Percentiles rank a stretch among this genome's conserved stretches.
Evolutionary conservation across 2,797 vertebrate genomes (phyloP).

Genomic region (Acanthurus tractus): DNA sequence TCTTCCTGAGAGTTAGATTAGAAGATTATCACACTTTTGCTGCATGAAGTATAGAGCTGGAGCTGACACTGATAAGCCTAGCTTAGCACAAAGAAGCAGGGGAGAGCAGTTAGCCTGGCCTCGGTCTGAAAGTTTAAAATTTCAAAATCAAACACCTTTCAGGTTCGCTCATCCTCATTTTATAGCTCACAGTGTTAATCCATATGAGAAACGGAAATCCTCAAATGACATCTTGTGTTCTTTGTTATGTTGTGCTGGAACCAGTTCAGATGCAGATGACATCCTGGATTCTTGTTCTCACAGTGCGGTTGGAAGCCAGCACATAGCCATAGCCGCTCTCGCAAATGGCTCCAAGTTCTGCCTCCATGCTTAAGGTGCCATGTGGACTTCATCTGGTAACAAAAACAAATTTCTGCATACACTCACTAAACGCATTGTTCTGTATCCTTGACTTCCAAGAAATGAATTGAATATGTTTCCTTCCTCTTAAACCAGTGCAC

Average conservation of each 20-base stretch:
- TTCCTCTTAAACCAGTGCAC: neutral
- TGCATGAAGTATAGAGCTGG: neutral
- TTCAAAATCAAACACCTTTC: neutral
- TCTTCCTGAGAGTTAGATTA: neutral
- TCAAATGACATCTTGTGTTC: neutral
- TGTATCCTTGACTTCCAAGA: neutral
- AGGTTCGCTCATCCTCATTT: neutral
- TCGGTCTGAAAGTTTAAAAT: neutral
- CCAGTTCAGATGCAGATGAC: neutral
- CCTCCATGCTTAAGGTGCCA: too few relatives aligned
- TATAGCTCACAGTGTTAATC: neutral
- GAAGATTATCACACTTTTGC: neutral
- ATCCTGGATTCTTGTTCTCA: neutral
- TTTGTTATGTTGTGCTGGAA: neutral
- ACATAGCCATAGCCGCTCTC: neutral
- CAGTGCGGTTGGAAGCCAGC: neutral
- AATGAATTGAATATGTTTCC: neutral
- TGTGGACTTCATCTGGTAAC: too few relatives aligned
- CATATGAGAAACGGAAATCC: neutral
- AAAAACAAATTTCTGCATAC: neutral
- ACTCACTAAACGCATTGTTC: neutral
- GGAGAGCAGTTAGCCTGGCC: neutral
- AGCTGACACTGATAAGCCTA: neutral
- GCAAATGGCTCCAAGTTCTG: too few relatives aligned
- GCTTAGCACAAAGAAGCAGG: constrained; percentile 3